These are phyloP conservation scores for Thermophis baileyi DNA, from an alignment of 2,113 vertebrate species.

Conservation along the genomic window DNA sequence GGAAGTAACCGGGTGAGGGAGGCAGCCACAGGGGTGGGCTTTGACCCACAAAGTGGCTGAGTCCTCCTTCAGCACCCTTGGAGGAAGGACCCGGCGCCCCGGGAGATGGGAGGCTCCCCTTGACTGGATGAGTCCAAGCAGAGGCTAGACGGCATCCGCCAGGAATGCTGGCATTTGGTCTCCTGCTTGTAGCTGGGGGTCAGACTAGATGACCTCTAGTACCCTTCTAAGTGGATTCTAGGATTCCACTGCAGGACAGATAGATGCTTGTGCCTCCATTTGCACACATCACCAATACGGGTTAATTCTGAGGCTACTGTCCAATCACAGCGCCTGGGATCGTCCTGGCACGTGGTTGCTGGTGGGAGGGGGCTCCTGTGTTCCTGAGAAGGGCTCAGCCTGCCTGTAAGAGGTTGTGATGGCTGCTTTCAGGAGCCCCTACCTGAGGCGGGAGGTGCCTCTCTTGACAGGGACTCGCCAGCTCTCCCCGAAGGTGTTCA, in stretches of 20 bases:
- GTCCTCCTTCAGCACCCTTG: background rate
- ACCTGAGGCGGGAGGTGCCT: conserved; percentile 52
- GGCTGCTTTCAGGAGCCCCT: conserved; percentile 1
- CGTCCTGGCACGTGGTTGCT: background rate
- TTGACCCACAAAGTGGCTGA: background rate
- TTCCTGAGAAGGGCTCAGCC: background rate
- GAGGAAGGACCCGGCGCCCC: background rate
- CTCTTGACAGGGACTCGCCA: conserved; percentile 70
- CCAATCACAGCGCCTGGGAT: background rate
- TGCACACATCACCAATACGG: background rate
- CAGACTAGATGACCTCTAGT: background rate
- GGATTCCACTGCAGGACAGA: background rate
- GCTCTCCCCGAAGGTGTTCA: conserved; percentile 75
- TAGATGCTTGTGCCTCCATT: background rate
- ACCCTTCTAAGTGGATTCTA: background rate
- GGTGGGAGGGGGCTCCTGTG: background rate
- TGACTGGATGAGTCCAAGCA: background rate
- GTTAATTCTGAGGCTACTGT: background rate
- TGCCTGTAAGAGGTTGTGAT: background rate
- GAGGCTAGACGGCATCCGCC: background rate
- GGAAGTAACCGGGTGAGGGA: background rate
- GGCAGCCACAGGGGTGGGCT: no score
- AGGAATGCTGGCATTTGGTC: background rate
- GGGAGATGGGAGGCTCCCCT: background rate
- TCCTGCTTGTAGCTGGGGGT: background rate